These are phyloP conservation scores for Parapristionchus giblindavisi DNA, from an alignment of 2,888 invertebrate species.

Conservation along the genomic window DNA sequence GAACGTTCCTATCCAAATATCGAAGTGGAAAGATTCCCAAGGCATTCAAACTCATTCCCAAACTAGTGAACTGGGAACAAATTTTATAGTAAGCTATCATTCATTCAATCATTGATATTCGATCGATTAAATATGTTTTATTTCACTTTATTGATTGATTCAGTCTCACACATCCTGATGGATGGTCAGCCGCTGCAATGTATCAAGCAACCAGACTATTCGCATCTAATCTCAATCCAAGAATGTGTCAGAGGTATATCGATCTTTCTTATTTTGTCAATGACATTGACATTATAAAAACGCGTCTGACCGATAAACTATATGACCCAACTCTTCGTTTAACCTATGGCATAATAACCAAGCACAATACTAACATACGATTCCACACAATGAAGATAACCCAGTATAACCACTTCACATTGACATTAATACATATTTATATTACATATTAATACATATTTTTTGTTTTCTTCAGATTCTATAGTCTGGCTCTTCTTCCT, in stretches of 20 bases:
- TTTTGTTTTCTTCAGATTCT: conserved; percentile 75
- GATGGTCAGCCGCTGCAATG: conserved; percentile 97
- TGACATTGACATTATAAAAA: too few relatives aligned
- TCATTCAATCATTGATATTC: not conserved
- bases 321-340: too few relatives aligned
- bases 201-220: conserved; percentile 94
- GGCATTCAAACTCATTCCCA: conserved; percentile 95
- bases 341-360: too few relatives aligned
- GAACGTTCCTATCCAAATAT: conserved; percentile 85
- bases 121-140: not conserved
- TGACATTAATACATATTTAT: too few relatives aligned
- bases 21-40: conserved; percentile 96
- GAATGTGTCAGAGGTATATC: conserved; percentile 86
- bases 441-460: not conserved
- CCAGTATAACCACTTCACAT: too few relatives aligned
- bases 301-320: too few relatives aligned
- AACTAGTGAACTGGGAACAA: conserved; percentile 74
- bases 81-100: conserved; percentile 68
- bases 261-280: too few relatives aligned
- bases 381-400: too few relatives aligned
- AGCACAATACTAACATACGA: too few relatives aligned
- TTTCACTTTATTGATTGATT: conserved; percentile 10
- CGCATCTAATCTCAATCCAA: conserved; percentile 92
- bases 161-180: conserved; percentile 81
- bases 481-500: conserved; percentile 89